These are phyloP conservation scores for Tolmerus cingulatus DNA, from an alignment of 2,888 invertebrate genomes.

Conservation along the genomic window DNA sequence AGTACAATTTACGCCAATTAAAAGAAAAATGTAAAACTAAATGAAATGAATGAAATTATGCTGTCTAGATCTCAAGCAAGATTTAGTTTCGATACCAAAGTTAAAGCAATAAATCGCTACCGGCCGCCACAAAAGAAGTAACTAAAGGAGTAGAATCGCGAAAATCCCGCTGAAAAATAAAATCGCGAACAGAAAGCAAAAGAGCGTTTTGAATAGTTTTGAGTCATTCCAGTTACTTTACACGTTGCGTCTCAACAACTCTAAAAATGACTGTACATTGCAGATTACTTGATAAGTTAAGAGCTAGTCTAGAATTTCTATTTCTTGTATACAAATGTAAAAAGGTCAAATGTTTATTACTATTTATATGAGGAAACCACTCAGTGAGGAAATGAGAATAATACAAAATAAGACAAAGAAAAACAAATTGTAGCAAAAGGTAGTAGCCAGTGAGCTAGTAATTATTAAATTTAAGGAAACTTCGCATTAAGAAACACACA, in stretches of 20 bases:
- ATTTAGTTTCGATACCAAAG: neutral
- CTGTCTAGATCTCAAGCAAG: neutral
- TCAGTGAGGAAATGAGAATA: conserved; percentile 22
- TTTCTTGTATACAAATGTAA: conserved; percentile 42
- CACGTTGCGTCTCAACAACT: conserved; percentile 20
- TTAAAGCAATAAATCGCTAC: neutral
- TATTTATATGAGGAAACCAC: conserved; percentile 30
- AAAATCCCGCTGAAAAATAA: neutral
- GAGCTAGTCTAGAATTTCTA: conserved; percentile 40
- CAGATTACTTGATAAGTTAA: conserved; percentile 27
- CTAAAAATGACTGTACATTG: conserved; percentile 33
- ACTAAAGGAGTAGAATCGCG: neutral
- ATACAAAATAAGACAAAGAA: conserved; percentile 15
- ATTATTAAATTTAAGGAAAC: neutral
- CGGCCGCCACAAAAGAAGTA: neutral
- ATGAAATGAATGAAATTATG: too few species aligned
- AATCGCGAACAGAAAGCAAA: neutral
- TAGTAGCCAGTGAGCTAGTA: neutral
- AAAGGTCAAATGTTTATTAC: conserved; percentile 39
- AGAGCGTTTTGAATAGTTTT: neutral
- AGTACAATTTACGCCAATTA: too few species aligned
- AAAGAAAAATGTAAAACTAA: too few species aligned
- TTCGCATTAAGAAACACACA: neutral
- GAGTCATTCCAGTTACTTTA: neutral
- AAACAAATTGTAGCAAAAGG: conserved; percentile 30